A percentile compares a stretch with the other conserved stretches of the same genome.
Conservation (phyloP, 2,797 vertebrate species). For the Tenualosa thibaudeaui region DNA sequence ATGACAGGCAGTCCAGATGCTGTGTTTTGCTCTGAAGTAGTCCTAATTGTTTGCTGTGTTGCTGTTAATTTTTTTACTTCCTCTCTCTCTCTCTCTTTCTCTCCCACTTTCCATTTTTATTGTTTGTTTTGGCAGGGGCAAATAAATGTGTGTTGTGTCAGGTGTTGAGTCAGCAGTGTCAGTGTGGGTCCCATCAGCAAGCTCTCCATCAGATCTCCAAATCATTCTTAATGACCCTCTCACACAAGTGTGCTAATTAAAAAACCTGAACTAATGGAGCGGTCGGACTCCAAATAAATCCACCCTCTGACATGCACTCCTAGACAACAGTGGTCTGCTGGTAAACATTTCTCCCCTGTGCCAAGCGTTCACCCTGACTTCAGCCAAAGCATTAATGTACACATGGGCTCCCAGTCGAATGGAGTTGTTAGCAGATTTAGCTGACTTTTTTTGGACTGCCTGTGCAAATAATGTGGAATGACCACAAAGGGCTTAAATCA, state of each 20-base stretch:
- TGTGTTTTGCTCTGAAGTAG: background rate
- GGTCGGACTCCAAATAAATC: constrained; percentile 78
- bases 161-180: constrained; percentile 59
- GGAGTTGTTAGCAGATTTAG: background rate
- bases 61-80: background rate
- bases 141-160: constrained; percentile 39
- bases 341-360: constrained; percentile 47
- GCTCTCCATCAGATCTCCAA: constrained; percentile 66
- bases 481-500: constrained; percentile 35
- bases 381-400: constrained; percentile 38
- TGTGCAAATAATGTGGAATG: constrained; percentile 39
- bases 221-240: constrained; percentile 75
- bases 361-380: constrained; percentile 19
- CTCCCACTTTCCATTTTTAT: background rate
- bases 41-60: constrained; percentile 24
- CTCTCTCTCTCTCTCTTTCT: background rate
- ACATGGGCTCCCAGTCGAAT: background rate
- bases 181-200: constrained; percentile 72
- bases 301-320: constrained; percentile 68
- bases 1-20: background rate
- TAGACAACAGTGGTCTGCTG: constrained; percentile 67
- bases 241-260: constrained; percentile 79
- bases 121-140: constrained; percentile 41
- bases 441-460: constrained; percentile 32
- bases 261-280: constrained; percentile 76